phyloP scores from a whole-genome alignment of 2,888 invertebrate genomes.

The Herminia tarsipennalis region DNA sequence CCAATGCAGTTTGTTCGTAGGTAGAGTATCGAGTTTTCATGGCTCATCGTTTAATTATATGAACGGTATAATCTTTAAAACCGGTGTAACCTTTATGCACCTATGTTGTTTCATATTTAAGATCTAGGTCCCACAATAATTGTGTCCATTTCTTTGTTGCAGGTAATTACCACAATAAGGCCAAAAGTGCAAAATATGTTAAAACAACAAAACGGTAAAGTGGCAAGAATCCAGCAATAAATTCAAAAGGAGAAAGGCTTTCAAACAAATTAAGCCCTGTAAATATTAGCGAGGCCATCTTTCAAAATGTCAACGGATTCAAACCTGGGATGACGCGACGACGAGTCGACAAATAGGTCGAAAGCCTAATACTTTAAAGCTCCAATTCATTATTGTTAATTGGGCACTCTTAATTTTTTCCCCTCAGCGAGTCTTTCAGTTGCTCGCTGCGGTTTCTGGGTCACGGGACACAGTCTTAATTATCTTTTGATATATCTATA shows the following conservation, averaged over 20 bases:
- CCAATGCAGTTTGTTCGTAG: too few relatives aligned
- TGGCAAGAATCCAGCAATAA: conserved; percentile 29
- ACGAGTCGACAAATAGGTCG: conserved; percentile 58
- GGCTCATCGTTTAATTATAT: too few relatives aligned
- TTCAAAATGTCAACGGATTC: conserved; percentile 65
- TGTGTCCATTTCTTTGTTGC: conserved; percentile 26
- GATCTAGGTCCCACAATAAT: too few relatives aligned
- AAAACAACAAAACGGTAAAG: conserved; percentile 15
- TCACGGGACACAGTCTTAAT: too few relatives aligned
- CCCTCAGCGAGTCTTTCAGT: conserved; percentile 32
- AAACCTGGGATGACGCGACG: conserved; percentile 50
- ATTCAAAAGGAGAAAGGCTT: conserved; percentile 36
- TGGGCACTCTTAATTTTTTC: conserved; percentile 55
- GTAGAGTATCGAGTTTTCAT: too few relatives aligned
- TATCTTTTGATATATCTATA: too few relatives aligned
- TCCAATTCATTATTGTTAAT: conserved; percentile 72
- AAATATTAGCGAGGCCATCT: conserved; percentile 63
- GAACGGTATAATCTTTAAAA: too few relatives aligned
- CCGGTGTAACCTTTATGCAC: too few relatives aligned
- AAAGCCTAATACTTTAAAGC: conserved; percentile 63
- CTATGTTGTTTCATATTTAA: too few relatives aligned
- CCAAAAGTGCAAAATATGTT: conserved; percentile 26
- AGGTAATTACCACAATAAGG: conserved; percentile 27
- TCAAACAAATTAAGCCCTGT: conserved; percentile 64
- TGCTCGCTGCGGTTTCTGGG: conserved; percentile 28